Base-by-base conservation (phyloP, 2,888 invertebrate genomes). In the Timema podura region DNA sequence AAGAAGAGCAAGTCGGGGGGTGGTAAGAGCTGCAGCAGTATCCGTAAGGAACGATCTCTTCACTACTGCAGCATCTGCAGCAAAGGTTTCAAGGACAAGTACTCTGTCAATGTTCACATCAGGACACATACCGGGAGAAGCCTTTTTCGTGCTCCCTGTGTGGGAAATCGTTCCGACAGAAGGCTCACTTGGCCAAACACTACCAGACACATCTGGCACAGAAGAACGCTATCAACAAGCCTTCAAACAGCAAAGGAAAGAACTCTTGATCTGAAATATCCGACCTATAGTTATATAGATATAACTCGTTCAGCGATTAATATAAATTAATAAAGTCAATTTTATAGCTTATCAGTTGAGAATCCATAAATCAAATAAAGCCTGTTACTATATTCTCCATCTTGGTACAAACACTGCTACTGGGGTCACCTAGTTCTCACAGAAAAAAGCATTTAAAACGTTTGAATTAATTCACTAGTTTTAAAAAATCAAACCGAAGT, bases 41-140 rank as follows among this genome's bases (percentile, higher is more conserved):
- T 89, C 15, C 85, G 93, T 11, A 94, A 94, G 79, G 95, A 95
- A 79, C 85, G 95, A 76, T 91, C 95, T 72, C 82, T 97, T 75
- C 91, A 99, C 82, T 91, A 96, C 82, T 89, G 98, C 85, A 89
- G 93, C 80, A 92, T 98, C 81, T 97, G 94, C 82, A 93, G 92
- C 77, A 95, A 94, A 80, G 95, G 95, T 6, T 95, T 95, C 82
- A 95, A 95, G 82, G 95, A 95, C 82, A 95, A 95, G 81, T 98
- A 98, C 86, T 93, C 97, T 73, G 95, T 98, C 70, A 98, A 98
- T 81, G 98, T 98, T 65, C 98, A 98, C 82, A 94, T 98, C 76
- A 87, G 98, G 76, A 98, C 98, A 46, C 98, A 98, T 80, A 98
- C 98, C 0, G 98, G 0, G 98, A 98, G 82, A 98, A 98, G 79